phyloP scores from a whole-genome alignment of 2,888 invertebrate species.

The Habroteleia sp. region DNA sequence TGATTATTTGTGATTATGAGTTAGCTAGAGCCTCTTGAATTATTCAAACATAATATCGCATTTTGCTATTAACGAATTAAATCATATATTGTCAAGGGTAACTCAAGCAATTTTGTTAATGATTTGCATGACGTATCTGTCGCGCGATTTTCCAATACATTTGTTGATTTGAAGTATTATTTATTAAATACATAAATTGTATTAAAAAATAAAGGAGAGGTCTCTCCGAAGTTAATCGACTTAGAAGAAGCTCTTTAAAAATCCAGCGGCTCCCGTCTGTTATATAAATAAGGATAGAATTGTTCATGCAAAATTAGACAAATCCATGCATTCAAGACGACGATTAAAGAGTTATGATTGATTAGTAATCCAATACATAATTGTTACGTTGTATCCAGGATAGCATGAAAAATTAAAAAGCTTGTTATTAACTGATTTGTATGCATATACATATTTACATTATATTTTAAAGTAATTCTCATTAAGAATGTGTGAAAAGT shows the following conservation, averaged over 20 bases:
- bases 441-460: no score
- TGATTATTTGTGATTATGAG: conserved; percentile 15
- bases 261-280: conserved; percentile 95
- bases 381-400: conserved; percentile 64
- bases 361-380: conserved; percentile 1
- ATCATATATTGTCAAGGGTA: conserved; percentile 77
- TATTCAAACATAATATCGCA: conserved; percentile 27
- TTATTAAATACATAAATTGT: conserved; percentile 76
- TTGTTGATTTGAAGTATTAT: conserved; percentile 64
- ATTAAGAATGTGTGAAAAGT: no score
- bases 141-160: conserved; percentile 54
- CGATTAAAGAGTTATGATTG: conserved; percentile 3
- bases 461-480: no score
- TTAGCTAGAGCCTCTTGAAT: conserved; percentile 23
- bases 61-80: conserved; percentile 8
- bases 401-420: conserved; percentile 68
- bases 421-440: conserved; percentile 43
- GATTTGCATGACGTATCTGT: conserved; percentile 82
- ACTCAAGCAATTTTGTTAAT: conserved; percentile 81
- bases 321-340: conserved; percentile 16
- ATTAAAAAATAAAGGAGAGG: conserved; percentile 79
- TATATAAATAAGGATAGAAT: conserved; percentile 3
- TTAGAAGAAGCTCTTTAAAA: conserved; percentile 98
- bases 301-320: conserved; percentile 26
- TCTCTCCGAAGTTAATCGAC: conserved; percentile 76